phyloP scores from a whole-genome alignment of 2,113 vertebrate genomes.

The Synodontis membranacea region DNA sequence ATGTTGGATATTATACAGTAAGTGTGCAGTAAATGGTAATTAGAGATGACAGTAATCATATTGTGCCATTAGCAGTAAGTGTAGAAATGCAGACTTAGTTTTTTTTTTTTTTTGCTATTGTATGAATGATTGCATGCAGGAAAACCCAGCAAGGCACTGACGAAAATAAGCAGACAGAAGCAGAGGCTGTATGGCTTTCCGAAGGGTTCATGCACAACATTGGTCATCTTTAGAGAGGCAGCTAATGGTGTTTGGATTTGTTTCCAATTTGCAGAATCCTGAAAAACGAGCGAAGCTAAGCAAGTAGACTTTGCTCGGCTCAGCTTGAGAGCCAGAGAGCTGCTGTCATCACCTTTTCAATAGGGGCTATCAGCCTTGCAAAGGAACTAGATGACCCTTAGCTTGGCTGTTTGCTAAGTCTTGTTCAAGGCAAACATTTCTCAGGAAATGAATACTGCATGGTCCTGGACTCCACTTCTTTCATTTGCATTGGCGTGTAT shows the following conservation, averaged over 20 bases:
- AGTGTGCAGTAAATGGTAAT: not conserved
- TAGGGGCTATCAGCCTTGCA: not conserved
- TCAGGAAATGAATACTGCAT: slow-evolving; percentile 61
- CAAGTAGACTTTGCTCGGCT: slow-evolving; percentile 22
- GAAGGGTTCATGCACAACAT: not conserved
- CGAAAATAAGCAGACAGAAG: not conserved
- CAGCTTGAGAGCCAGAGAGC: slow-evolving; percentile 14
- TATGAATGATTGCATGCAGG: not conserved
- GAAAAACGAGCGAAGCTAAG: slow-evolving; percentile 23
- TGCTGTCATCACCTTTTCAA: slow-evolving; percentile 29
- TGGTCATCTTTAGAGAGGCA: slow-evolving; percentile 23
- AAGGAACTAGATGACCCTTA: not conserved
- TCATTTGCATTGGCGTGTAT: slow-evolving; percentile 55
- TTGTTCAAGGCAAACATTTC: slow-evolving; percentile 43
- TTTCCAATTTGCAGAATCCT: slow-evolving; percentile 31
- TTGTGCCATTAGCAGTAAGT: slow-evolving; percentile 2
- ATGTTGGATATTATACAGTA: too few species aligned
- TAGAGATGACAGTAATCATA: not conserved
- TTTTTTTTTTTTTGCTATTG: not conserved
- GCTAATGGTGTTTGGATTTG: slow-evolving; percentile 44
- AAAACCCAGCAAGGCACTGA: not conserved
- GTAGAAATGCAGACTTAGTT: not conserved
- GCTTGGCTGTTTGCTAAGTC: slow-evolving; percentile 32
- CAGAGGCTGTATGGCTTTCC: not conserved
- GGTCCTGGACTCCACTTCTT: slow-evolving; percentile 56